phyloP scores from a whole-genome alignment of 2,113 vertebrate species.

The Neolamprologus longior region DNA sequence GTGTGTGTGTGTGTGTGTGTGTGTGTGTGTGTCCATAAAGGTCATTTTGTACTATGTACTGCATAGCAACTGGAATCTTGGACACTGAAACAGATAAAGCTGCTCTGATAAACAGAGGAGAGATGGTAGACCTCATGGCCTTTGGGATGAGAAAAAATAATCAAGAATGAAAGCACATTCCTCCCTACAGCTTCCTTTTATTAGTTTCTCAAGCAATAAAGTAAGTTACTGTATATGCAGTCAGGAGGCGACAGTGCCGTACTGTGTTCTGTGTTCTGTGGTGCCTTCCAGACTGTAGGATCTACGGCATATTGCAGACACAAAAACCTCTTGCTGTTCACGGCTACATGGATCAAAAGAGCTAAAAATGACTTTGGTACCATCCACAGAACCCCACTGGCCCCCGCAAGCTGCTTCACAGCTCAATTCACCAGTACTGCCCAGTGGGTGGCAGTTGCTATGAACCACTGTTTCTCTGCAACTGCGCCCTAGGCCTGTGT shows the following conservation, averaged over 20 bases:
- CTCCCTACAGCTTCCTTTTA: conserved; percentile 52
- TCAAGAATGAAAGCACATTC: conserved; percentile 41
- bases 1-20: neutral
- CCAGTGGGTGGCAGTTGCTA: conserved; percentile 37
- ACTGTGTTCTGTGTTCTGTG: conserved; percentile 16
- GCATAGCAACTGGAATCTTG: neutral
- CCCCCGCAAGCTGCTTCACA: conserved; percentile 23
- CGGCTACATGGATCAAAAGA: conserved; percentile 3
- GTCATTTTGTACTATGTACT: neutral
- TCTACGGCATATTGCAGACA: conserved; percentile 14
- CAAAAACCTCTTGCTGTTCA: conserved; percentile 16
- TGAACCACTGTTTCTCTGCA: conserved; percentile 25
- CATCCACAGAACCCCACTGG: conserved; percentile 5
- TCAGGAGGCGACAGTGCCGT: conserved; percentile 6
- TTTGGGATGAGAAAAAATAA: conserved; percentile 31
- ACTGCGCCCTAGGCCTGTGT: conserved; percentile 33
- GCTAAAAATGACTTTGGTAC: conserved; percentile 35
- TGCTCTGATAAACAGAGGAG: conserved; percentile 15
- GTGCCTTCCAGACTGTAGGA: neutral
- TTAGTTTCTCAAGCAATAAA: conserved; percentile 59
- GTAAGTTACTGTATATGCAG: conserved; percentile 35
- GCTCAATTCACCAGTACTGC: conserved; percentile 16
- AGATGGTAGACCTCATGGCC: conserved; percentile 40
- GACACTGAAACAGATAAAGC: neutral
- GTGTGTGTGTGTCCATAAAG: neutral